A percentile compares a stretch with the other conserved stretches of the same genome.
These are phyloP conservation scores for Hydractinia echinata DNA, from an alignment of 30 jellyfish, hydroid and myxozoan species.

Conservation along the genomic window DNA sequence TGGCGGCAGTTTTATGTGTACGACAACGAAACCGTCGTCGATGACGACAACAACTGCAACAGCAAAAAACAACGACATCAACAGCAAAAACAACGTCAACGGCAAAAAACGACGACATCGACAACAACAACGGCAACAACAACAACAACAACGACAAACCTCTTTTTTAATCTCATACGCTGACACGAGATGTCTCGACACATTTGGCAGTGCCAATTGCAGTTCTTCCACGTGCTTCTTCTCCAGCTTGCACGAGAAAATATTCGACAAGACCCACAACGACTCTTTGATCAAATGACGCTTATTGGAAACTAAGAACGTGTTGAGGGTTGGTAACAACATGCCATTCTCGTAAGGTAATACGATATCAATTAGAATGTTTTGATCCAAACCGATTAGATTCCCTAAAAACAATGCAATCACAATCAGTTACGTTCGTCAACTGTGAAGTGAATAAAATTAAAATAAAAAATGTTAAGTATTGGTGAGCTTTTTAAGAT, in stretches of 20 bases:
- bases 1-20: too few relatives aligned
- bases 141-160: slow-evolving; percentile 27
- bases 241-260: slow-evolving; percentile 29
- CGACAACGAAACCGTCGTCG: too few relatives aligned
- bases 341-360: slow-evolving; percentile 22
- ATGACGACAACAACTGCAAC: not conserved
- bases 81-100: not conserved
- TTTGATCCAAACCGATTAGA: slow-evolving; percentile 17
- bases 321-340: slow-evolving; percentile 19
- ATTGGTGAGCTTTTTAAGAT: too few relatives aligned
- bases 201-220: slow-evolving; percentile 13
- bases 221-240: not conserved
- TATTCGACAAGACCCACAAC: slow-evolving; percentile 62
- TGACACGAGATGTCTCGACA: slow-evolving; percentile 34
- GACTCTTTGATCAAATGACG: slow-evolving; percentile 54
- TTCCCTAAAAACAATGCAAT: slow-evolving; percentile 7
- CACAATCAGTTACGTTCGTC: too few relatives aligned
- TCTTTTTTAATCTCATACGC: slow-evolving; percentile 55
- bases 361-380: not conserved
- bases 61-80: not conserved
- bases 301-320: slow-evolving; percentile 31
- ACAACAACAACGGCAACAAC: not conserved
- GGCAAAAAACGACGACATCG: not conserved
- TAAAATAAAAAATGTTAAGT: too few relatives aligned
- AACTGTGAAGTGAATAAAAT: too few relatives aligned